Conservation (phyloP, 2,797 vertebrate genomes). For the Geotrypetes seraphini region DNA sequence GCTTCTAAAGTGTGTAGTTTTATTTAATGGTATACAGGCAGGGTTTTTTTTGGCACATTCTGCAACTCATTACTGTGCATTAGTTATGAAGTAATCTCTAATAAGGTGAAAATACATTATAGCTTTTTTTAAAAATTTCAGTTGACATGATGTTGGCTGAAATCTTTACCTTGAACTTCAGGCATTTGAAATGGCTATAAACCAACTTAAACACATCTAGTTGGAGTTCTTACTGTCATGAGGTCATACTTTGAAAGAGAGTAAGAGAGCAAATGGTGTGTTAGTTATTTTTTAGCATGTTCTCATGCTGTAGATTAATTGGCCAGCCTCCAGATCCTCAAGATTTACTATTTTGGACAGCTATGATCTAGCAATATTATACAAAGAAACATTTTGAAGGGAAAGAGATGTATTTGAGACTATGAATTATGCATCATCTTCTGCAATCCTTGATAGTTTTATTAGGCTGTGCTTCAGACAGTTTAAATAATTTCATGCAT, state of each 20-base stretch:
- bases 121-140: conserved; percentile 37
- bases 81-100: conserved; percentile 43
- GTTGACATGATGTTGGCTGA: conserved; percentile 37
- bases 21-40: conserved; percentile 25
- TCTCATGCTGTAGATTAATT: conserved; percentile 39
- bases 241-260: conserved; percentile 35
- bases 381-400: conserved; percentile 37
- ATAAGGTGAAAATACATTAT: conserved; percentile 50
- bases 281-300: conserved; percentile 15
- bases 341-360: conserved; percentile 48
- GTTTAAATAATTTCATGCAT: conserved; percentile 16
- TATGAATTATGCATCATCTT: conserved; percentile 21
- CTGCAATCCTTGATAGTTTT: conserved; percentile 11
- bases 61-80: conserved; percentile 20
- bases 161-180: conserved; percentile 29
- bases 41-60: conserved; percentile 23
- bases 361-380: conserved; percentile 45
- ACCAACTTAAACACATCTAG: conserved; percentile 50
- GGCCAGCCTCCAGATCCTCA: conserved; percentile 38
- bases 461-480: conserved; percentile 15
- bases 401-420: conserved; percentile 35
- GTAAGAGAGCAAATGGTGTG: conserved; percentile 36
- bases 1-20: conserved; percentile 32
- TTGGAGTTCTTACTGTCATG: conserved; percentile 36
- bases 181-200: conserved; percentile 40